These are phyloP conservation scores for Hypotaenidia philippensis DNA, from an alignment of 2,797 vertebrate genomes.

Conservation along the genomic window DNA sequence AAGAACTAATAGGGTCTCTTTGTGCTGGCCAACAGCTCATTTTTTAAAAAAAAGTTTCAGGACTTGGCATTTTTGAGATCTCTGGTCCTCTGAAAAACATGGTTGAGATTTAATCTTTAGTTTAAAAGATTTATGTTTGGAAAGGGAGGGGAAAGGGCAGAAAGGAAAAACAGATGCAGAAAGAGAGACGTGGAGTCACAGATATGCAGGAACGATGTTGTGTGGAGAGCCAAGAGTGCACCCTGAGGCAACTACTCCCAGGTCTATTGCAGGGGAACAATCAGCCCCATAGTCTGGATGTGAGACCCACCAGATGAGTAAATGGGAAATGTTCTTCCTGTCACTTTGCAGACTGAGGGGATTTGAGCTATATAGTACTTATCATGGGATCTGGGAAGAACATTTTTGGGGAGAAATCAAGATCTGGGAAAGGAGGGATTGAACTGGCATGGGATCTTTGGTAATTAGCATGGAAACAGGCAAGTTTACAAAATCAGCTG, in stretches of 20 bases:
- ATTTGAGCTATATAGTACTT: not conserved
- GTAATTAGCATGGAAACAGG: not conserved
- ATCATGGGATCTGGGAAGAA: not conserved
- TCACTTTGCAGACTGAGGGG: not conserved
- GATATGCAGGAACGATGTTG: not conserved
- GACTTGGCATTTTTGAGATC: not conserved
- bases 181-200: not conserved
- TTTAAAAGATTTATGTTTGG: not conserved
- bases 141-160: not conserved
- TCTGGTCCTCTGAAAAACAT: not conserved
- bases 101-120: not conserved
- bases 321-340: not conserved
- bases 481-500: not conserved
- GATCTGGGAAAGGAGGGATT: not conserved
- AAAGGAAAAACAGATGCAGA: not conserved
- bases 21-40: not conserved
- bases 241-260: not conserved
- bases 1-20: not conserved
- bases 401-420: not conserved
- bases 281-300: not conserved
- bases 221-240: not conserved
- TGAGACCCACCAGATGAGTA: not conserved
- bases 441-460: not conserved
- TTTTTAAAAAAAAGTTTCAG: not conserved
- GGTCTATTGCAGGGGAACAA: not conserved